These are phyloP conservation scores for Serinus canaria DNA, from an alignment of 2,113 vertebrate species.

Conservation along the genomic window DNA sequence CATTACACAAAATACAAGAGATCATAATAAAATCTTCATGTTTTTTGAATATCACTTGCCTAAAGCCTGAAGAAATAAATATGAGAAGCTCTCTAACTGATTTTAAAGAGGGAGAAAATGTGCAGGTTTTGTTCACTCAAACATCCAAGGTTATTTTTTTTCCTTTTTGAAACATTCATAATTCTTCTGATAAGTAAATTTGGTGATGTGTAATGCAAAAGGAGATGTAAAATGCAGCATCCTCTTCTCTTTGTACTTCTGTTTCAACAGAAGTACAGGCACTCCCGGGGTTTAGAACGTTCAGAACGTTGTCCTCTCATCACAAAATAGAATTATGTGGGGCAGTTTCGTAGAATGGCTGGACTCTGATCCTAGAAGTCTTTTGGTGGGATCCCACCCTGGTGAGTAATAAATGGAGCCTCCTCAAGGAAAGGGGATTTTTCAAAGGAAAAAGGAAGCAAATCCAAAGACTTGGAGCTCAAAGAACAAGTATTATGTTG, in stretches of 20 bases:
- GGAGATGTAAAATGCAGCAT: background rate
- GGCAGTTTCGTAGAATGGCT: background rate
- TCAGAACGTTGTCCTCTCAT: background rate
- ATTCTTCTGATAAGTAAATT: slow-evolving; percentile 10
- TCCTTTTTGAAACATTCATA: background rate
- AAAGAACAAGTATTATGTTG: background rate
- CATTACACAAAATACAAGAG: slow-evolving; percentile 5
- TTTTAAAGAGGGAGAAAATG: background rate
- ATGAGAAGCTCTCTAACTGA: background rate
- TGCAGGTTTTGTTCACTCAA: background rate
- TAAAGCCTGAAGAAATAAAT: background rate
- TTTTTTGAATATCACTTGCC: slow-evolving; percentile 2
- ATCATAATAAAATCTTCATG: slow-evolving; percentile 18
- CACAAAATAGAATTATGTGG: background rate
- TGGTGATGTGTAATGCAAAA: background rate
- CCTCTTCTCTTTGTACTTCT: background rate
- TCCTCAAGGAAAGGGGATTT: background rate
- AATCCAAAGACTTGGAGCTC: background rate
- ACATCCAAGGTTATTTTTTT: background rate
- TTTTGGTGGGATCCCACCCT: background rate
- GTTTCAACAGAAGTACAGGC: background rate
- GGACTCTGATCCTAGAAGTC: background rate
- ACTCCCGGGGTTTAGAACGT: background rate
- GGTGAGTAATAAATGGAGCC: background rate
- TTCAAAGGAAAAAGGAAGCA: background rate